A percentile compares a stretch with the other conserved stretches of the same genome.
Conservation (phyloP, 2,797 vertebrate species). For the Enteromius paludinosus region DNA sequence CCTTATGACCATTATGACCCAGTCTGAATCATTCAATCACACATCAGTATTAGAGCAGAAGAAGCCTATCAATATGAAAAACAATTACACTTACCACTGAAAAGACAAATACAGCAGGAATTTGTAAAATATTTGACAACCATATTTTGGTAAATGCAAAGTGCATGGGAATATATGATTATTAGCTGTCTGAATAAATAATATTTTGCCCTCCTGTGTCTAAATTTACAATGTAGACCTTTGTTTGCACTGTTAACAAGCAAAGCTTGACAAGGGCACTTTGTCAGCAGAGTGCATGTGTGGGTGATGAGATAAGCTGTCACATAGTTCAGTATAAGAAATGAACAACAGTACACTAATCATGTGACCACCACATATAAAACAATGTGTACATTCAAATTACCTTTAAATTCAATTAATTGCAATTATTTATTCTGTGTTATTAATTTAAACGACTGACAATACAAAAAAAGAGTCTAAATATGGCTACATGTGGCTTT, state of each 20-base stretch:
- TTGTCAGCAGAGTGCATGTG: constrained; percentile 52
- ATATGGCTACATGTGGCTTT: neutral
- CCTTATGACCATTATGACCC: neutral
- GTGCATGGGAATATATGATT: neutral
- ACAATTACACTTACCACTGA: neutral
- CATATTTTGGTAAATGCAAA: neutral
- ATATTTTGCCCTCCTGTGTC: constrained; percentile 4
- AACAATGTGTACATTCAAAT: neutral
- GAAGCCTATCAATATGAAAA: neutral
- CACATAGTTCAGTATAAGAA: constrained; percentile 15
- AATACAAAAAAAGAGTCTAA: neutral
- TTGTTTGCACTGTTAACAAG: constrained; percentile 48
- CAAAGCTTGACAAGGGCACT: constrained; percentile 52
- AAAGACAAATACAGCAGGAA: neutral
- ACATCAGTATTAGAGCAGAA: neutral
- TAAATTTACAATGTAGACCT: constrained; percentile 46
- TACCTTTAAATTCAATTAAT: neutral
- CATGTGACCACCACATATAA: neutral
- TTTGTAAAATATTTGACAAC: neutral
- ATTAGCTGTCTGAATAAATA: neutral
- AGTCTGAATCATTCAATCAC: neutral
- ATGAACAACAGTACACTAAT: neutral
- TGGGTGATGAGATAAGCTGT: constrained; percentile 52
- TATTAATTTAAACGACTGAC: neutral
- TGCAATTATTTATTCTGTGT: neutral